Evolutionary conservation across 1,140 invertebrate genomes (phyloP).

Genomic region (Pectinophora gossypiella): DNA sequence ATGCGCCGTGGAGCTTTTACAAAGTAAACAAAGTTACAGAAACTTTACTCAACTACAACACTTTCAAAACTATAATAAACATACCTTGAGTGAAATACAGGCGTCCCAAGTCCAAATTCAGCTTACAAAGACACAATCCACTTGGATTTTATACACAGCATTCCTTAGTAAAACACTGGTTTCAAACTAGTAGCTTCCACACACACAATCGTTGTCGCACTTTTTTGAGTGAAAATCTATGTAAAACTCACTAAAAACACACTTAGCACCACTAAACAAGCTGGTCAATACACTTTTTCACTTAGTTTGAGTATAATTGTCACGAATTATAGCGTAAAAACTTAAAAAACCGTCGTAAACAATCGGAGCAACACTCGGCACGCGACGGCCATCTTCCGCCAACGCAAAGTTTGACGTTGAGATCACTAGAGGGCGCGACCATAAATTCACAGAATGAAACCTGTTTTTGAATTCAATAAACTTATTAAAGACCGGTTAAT

Average conservation of each 20-base stretch:
- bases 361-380: conserved; percentile 61
- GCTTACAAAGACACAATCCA: conserved; percentile 47
- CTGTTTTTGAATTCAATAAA: too few species aligned
- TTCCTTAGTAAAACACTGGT: conserved; percentile 59
- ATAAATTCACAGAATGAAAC: too few species aligned
- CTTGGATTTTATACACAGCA: conserved; percentile 56
- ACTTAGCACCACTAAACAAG: conserved; percentile 21
- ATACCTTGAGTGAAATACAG: conserved; percentile 40
- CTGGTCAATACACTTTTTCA: conserved; percentile 28
- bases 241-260: conserved; percentile 32
- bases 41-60: conserved; percentile 33
- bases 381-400: conserved; percentile 71
- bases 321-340: conserved; percentile 46
- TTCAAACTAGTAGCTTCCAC: conserved; percentile 63
- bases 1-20: conserved; percentile 53
- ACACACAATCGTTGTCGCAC: conserved; percentile 53
- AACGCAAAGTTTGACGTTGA: conserved; percentile 51
- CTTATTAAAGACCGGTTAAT: too few species aligned
- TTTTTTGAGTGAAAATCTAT: conserved; percentile 57
- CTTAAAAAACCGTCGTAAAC: conserved; percentile 58
- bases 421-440: conserved; percentile 40
- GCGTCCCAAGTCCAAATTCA: conserved; percentile 33
- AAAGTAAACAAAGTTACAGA: conserved; percentile 63
- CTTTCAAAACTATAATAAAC: conserved; percentile 10
- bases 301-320: conserved; percentile 31